Conservation (phyloP, 92 coral and sea anemone species). For the Actinostola sp. region DNA sequence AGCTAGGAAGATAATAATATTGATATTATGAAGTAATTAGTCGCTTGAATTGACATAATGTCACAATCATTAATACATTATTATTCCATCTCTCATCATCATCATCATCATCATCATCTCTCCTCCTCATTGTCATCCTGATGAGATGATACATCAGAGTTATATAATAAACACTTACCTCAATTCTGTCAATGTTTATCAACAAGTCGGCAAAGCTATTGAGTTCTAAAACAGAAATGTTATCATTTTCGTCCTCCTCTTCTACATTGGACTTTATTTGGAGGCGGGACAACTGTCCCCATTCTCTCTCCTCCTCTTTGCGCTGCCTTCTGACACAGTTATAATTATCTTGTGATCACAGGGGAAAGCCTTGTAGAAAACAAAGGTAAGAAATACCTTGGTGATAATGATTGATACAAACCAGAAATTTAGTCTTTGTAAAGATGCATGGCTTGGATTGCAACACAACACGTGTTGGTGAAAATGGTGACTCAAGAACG, state of each 20-base stretch:
- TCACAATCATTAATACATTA: background rate
- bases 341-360: no score
- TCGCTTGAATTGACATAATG: no score
- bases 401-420: no score
- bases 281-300: constrained; percentile 42
- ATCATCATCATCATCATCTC: no score
- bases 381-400: constrained; percentile 75
- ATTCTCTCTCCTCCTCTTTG: no score
- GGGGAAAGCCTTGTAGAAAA: no score
- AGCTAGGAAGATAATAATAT: constrained; percentile 47
- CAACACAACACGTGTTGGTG: constrained; percentile 86
- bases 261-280: constrained; percentile 26
- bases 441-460: constrained; percentile 65
- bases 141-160: no score
- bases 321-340: no score
- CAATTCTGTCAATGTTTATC: constrained; percentile 73
- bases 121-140: no score
- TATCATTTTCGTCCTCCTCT: no score
- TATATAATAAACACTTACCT: constrained; percentile 60
- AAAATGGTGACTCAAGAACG: constrained; percentile 75
- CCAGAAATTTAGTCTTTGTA: constrained; percentile 89
- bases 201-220: constrained; percentile 73
- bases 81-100: no score
- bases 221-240: constrained; percentile 64
- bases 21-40: no score